Evolutionary conservation across 92 coral and sea anemone species (phyloP).

Genomic region (Nematostella vectensis): DNA sequence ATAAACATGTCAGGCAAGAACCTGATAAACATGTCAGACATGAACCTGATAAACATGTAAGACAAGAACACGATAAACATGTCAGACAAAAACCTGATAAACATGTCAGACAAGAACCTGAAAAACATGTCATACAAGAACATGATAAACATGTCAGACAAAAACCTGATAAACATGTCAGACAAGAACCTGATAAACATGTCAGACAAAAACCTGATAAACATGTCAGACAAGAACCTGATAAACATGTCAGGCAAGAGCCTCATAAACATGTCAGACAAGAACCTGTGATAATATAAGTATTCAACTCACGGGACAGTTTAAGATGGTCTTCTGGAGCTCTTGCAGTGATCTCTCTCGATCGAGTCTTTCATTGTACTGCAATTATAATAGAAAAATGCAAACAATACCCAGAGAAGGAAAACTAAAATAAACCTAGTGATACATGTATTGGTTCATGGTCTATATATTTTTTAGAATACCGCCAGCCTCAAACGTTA

Average conservation of each 20-base stretch:
- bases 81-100: no score
- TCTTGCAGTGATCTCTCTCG: conserved; percentile 65
- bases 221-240: neutral
- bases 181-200: neutral
- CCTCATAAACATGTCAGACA: neutral
- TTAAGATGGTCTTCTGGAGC: conserved; percentile 56
- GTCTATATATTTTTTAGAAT: no score
- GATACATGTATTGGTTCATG: no score
- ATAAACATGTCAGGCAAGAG: no score
- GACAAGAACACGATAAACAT: neutral
- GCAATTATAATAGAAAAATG: no score
- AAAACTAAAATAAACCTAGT: neutral
- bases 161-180: conserved; percentile 46
- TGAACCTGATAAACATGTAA: neutral
- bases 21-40: conserved; percentile 30
- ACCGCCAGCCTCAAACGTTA: no score
- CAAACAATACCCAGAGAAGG: no score
- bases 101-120: no score
- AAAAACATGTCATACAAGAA: neutral
- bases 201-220: neutral
- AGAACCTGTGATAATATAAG: no score
- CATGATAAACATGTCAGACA: conserved; percentile 36
- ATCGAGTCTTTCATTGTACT: conserved; percentile 66
- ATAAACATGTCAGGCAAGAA: conserved; percentile 47
- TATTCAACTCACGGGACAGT: conserved; percentile 69